A percentile compares a stretch with the other conserved stretches of the same genome.
These are phyloP conservation scores for Limnodromus scolopaceus DNA, from an alignment of 2,797 vertebrate species.

Conservation along the genomic window DNA sequence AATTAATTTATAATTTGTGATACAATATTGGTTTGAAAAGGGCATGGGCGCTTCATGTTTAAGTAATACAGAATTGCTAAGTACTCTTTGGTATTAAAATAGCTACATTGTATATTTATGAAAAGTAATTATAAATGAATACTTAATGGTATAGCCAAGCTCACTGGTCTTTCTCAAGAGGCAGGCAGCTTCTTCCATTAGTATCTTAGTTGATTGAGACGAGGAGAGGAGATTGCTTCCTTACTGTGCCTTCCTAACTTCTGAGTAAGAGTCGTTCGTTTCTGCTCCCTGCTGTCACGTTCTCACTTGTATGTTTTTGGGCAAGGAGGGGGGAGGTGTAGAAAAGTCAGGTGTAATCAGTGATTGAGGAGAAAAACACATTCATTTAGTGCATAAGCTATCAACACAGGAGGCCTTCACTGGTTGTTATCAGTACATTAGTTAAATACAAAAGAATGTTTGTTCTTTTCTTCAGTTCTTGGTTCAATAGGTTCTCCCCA, in stretches of 20 bases:
- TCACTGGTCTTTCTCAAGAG: neutral
- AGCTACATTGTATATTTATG: neutral
- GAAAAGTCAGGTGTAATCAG: neutral
- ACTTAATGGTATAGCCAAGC: neutral
- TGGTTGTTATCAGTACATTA: neutral
- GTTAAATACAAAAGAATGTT: neutral
- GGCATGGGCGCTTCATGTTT: neutral
- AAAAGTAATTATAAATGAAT: slow-evolving; percentile 5
- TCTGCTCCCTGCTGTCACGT: neutral
- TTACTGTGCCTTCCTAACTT: neutral
- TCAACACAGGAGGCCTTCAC: neutral
- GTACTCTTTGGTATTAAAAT: neutral
- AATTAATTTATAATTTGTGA: neutral
- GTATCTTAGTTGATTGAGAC: neutral
- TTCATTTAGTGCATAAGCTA: neutral
- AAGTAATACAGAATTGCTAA: neutral
- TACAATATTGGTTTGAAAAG: neutral
- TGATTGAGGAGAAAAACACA: neutral
- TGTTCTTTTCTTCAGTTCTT: neutral
- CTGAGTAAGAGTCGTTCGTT: neutral
- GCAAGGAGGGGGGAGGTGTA: neutral
- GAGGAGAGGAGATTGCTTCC: neutral
- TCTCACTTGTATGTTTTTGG: neutral
- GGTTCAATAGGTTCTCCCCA: neutral
- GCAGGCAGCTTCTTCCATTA: neutral